phyloP scores from a whole-genome alignment of 1,140 invertebrate species.

The Steinernema khuongi region DNA sequence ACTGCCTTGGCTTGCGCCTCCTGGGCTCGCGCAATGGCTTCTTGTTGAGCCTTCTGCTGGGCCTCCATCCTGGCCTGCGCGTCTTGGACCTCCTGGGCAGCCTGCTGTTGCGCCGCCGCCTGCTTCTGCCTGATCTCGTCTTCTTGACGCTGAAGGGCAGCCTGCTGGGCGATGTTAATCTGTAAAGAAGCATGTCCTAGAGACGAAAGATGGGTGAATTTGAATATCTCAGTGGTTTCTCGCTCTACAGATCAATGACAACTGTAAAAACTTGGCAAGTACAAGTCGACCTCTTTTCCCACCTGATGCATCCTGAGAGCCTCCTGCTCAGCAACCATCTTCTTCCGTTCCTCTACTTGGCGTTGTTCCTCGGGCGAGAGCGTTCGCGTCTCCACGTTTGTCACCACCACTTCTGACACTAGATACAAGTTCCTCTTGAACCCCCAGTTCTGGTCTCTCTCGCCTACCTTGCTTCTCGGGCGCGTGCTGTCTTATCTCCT shows the following conservation, averaged over 20 bases:
- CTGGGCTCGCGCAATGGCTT: slow-evolving; percentile 9
- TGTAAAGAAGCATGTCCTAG: slow-evolving; percentile 20
- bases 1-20: background rate
- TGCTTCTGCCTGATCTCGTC: background rate
- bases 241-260: background rate
- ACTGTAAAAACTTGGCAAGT: background rate
- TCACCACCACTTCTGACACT: background rate
- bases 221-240: background rate
- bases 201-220: background rate
- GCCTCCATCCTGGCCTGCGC: slow-evolving; percentile 1
- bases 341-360: slow-evolving; percentile 29
- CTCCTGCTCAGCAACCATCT: slow-evolving; percentile 29
- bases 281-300: slow-evolving; percentile 1
- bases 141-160: slow-evolving; percentile 19
- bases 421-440: background rate
- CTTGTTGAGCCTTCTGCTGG: slow-evolving; percentile 15
- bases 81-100: slow-evolving; percentile 10
- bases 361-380: background rate
- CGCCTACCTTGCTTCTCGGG: background rate
- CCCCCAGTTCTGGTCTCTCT: background rate
- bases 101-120: slow-evolving; percentile 16
- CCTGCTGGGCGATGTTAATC: slow-evolving; percentile 21
- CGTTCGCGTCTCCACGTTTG: background rate
- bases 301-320: slow-evolving; percentile 26
- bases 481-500: background rate